Evolutionary conservation across 2,797 vertebrate species (phyloP), one percentile per base, ranked within the genome.

Genomic region (Apodemus agrarius): DNA sequence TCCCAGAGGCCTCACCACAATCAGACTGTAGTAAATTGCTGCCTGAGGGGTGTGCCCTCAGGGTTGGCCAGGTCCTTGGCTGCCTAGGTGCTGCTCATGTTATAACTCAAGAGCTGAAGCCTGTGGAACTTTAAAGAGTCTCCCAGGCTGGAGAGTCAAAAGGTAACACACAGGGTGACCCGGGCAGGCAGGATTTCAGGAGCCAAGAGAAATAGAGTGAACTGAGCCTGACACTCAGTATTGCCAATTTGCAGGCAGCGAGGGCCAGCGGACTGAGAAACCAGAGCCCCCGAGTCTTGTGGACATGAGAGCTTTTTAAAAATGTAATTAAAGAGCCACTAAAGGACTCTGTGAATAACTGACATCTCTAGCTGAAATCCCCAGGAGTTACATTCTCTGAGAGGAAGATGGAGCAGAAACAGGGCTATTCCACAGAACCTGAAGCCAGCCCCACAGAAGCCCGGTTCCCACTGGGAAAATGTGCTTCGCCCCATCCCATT

Each of bases 331-430:
- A 90, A 12, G 79, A 67, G 19, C 78, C 46, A 54, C 78, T 54
- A 76, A 74, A 49, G 21, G 43, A 19, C 57, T 16, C 43, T 37
- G 37, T 21, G 10, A 46, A 81, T 16, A 16, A 14, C 9, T 3
- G 0, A n/a, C 37, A 19, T n/a, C 26, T 54, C 29, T 17, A 10
- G 14, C 1, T 52, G 6, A 54, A 24, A n/a, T 61, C 37, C 69
- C 43, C 4, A 1, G 86, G 2, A 37, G 17, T 13, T n/a, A 74
- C 0, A 7, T 1, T 8, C 6, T 0, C 57, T 6, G 17, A 11
- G 40, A 80, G 4, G 1, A 69, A 87, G 29, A 49, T 1, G 31
- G 80, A 78, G 21, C 24, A 67, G 49, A 67, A 75, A n/a, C 4
- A 26, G 31, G 57, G 4, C 3, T 0, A 19, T 4, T 49, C 61